Conservation (phyloP, 2,888 invertebrate species). For the Camptogramma bilineatum region DNA sequence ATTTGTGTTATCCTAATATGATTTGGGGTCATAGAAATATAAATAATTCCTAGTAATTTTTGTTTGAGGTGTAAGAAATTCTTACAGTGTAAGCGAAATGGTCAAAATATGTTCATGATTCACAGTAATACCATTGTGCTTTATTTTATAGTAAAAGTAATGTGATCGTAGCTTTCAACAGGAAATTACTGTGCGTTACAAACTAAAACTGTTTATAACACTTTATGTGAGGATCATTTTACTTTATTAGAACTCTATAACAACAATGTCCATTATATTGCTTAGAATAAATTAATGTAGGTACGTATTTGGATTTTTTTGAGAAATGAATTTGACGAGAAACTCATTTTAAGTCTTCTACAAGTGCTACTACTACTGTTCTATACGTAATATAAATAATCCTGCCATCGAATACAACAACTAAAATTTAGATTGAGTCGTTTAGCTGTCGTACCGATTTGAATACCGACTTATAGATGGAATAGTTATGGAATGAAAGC, state of each 20-base stretch:
- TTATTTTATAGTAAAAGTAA: not conserved
- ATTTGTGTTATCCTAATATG: too few relatives aligned
- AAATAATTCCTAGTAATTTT: too few relatives aligned
- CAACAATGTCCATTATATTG: too few relatives aligned
- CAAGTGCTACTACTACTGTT: too few relatives aligned
- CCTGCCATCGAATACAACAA: too few relatives aligned
- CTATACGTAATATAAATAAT: too few relatives aligned
- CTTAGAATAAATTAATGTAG: too few relatives aligned
- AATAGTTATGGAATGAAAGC: not conserved
- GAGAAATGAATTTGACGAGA: too few relatives aligned
- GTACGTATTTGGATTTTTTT: too few relatives aligned
- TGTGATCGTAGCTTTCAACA: constrained; percentile 20
- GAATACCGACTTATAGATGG: not conserved
- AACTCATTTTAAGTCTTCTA: too few relatives aligned
- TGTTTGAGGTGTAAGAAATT: too few relatives aligned
- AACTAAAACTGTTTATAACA: constrained; percentile 51
- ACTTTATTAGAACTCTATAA: constrained; percentile 36
- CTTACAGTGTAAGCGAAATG: not conserved
- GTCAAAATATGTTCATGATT: not conserved
- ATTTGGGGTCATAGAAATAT: too few relatives aligned
- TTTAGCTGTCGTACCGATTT: not conserved
- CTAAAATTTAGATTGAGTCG: not conserved
- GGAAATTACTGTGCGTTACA: constrained; percentile 53
- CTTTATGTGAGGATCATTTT: constrained; percentile 50
- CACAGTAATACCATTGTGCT: not conserved